These are phyloP conservation scores for Pardosa pseudoannulata DNA, from an alignment of 2,888 invertebrate species.

Conservation along the genomic window DNA sequence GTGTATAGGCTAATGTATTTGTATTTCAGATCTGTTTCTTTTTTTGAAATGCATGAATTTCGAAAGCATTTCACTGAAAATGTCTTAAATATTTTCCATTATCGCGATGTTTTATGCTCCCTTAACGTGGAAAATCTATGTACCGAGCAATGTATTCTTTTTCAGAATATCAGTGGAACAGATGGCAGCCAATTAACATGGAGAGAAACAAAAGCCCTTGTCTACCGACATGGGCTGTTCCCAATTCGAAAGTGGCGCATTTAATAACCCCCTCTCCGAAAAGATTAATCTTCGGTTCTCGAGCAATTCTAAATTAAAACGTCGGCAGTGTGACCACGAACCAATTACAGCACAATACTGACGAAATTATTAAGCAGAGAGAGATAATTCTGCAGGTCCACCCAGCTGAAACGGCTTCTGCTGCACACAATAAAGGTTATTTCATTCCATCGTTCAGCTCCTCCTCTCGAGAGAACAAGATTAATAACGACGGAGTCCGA, in stretches of 20 bases:
- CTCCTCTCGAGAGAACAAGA: neutral
- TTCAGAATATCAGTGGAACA: too few relatives aligned
- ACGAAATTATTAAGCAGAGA: conserved; percentile 1
- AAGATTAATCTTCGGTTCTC: neutral
- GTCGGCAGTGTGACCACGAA: conserved; percentile 17
- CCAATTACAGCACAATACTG: conserved; percentile 11
- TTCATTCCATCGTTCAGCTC: neutral
- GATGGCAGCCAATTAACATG: too few relatives aligned
- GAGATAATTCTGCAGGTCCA: conserved; percentile 12
- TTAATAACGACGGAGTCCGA: neutral
- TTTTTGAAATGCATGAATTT: too few relatives aligned
- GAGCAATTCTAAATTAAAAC: conserved; percentile 4
- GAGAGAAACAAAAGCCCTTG: too few relatives aligned
- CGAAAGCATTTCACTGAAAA: too few relatives aligned
- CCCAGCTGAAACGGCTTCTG: neutral
- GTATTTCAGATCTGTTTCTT: too few relatives aligned
- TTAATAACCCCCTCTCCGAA: neutral
- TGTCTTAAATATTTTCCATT: too few relatives aligned
- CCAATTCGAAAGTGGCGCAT: neutral
- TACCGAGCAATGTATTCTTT: too few relatives aligned
- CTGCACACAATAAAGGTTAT: conserved; percentile 9
- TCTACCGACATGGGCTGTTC: neutral
- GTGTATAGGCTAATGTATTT: too few relatives aligned
- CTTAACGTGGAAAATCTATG: too few relatives aligned
- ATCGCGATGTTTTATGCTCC: too few relatives aligned